Evolutionary conservation across 2,888 invertebrate species (phyloP).

Genomic region (Isotomurus palustris): DNA sequence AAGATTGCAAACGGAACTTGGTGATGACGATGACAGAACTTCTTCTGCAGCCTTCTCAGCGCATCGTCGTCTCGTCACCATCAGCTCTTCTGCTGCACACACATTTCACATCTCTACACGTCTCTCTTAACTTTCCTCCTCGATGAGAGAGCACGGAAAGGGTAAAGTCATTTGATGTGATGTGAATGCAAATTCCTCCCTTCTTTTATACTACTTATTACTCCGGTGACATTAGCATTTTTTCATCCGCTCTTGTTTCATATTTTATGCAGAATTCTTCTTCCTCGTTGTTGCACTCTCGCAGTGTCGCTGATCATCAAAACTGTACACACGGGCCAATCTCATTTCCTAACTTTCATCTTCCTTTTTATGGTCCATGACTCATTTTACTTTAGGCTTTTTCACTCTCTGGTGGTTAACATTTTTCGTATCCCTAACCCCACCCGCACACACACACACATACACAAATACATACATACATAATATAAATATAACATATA

Average conservation of each 20-base stretch:
- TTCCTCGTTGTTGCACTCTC: background rate
- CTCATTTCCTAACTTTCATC: background rate
- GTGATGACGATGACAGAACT: background rate
- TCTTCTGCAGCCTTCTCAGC: too few relatives aligned
- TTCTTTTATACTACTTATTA: constrained; percentile 13
- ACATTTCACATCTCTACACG: too few relatives aligned
- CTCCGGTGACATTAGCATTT: constrained; percentile 13
- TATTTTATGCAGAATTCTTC: constrained; percentile 14
- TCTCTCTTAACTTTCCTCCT: too few relatives aligned
- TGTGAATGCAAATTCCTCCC: constrained; percentile 21
- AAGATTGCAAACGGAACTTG: too few relatives aligned
- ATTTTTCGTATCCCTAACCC: too few relatives aligned
- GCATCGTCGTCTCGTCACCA: too few relatives aligned
- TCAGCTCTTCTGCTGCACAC: too few relatives aligned
- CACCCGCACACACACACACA: too few relatives aligned
- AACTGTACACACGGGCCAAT: background rate
- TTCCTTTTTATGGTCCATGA: constrained; percentile 2
- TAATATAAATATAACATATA: too few relatives aligned
- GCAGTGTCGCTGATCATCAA: background rate
- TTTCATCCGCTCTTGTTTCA: constrained; percentile 12
- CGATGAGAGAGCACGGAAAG: constrained; percentile 1
- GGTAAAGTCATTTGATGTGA: constrained; percentile 23
- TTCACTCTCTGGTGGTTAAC: too few relatives aligned
- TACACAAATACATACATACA: too few relatives aligned
- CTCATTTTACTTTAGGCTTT: constrained; percentile 1